A percentile compares a stretch with the other conserved stretches of the same genome.
phyloP scores from a whole-genome alignment of 2,888 invertebrate species.

The Sphaerophoria rueppellii region DNA sequence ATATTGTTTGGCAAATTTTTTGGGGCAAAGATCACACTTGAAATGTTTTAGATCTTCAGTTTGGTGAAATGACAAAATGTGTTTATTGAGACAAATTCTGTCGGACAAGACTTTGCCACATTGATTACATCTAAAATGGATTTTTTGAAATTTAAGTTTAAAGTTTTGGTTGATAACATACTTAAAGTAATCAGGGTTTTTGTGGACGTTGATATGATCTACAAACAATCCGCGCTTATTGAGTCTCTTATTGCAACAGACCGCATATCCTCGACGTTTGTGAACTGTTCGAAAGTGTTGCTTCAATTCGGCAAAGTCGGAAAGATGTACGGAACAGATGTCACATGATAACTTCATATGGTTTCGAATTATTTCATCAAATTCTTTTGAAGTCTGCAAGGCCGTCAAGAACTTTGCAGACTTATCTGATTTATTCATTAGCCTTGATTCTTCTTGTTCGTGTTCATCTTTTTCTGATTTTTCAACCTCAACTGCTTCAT shows the following conservation, averaged over 20 bases:
- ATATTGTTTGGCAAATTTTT: conserved; percentile 75
- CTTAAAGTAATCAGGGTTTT: conserved; percentile 75
- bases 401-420: conserved; percentile 50
- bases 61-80: conserved; percentile 69
- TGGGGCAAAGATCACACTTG: conserved; percentile 74
- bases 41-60: conserved; percentile 62
- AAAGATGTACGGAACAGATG: conserved; percentile 63
- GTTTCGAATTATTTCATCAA: conserved; percentile 73
- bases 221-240: conserved; percentile 72
- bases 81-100: conserved; percentile 73
- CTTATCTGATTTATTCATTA: not conserved
- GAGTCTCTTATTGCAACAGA: conserved; percentile 75
- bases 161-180: conserved; percentile 29
- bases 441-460: not conserved
- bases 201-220: conserved; percentile 75
- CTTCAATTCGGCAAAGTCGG: conserved; percentile 72
- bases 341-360: conserved; percentile 75
- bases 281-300: conserved; percentile 74
- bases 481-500: not conserved
- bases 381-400: conserved; percentile 65
- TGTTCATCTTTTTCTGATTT: conserved; percentile 28
- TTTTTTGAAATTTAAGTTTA: not conserved
- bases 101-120: conserved; percentile 74
- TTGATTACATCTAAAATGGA: conserved; percentile 60
- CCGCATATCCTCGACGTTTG: conserved; percentile 73